A percentile compares a stretch with the other conserved stretches of the same genome.
These are phyloP conservation scores for Neoscelio sp. DNA, from an alignment of 2,888 invertebrate genomes.

Conservation along the genomic window DNA sequence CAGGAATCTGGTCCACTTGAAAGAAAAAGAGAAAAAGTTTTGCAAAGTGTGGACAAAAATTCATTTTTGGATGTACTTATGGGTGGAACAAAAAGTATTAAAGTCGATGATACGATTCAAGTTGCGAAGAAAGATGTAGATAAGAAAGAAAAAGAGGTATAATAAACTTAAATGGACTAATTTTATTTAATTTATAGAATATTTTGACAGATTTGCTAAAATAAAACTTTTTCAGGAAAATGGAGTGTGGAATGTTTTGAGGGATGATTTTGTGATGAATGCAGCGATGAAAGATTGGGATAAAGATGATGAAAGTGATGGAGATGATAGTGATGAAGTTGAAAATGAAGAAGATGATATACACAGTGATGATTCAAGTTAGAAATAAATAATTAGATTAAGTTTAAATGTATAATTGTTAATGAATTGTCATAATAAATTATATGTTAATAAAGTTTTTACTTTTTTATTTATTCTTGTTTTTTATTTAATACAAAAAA, in stretches of 20 bases:
- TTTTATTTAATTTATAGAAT: no score
- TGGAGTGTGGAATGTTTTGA: conserved; percentile 84
- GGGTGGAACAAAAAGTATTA: conserved; percentile 84
- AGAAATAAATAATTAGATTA: neutral
- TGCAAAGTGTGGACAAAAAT: conserved; percentile 90
- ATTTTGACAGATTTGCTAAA: no score
- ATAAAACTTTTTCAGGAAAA: conserved; percentile 55
- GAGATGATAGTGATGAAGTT: conserved; percentile 71
- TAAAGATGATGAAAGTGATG: conserved; percentile 85
- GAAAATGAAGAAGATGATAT: conserved; percentile 28
- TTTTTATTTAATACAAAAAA: neutral
- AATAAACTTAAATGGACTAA: no score
- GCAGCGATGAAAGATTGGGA: conserved; percentile 97
- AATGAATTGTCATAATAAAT: neutral
- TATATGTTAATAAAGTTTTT: conserved; percentile 12
- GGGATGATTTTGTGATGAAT: conserved; percentile 95
- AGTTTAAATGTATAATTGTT: neutral
- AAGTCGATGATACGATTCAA: conserved; percentile 84
- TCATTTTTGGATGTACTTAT: conserved; percentile 91
- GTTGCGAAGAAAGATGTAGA: conserved; percentile 82
- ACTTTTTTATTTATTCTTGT: neutral
- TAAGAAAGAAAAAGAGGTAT: conserved; percentile 64
- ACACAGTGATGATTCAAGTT: conserved; percentile 26
- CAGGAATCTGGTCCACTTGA: conserved; percentile 84
- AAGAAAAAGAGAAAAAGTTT: conserved; percentile 89